These are phyloP conservation scores for Promerops cafer DNA, from an alignment of 2,113 vertebrate species.

Conservation along the genomic window DNA sequence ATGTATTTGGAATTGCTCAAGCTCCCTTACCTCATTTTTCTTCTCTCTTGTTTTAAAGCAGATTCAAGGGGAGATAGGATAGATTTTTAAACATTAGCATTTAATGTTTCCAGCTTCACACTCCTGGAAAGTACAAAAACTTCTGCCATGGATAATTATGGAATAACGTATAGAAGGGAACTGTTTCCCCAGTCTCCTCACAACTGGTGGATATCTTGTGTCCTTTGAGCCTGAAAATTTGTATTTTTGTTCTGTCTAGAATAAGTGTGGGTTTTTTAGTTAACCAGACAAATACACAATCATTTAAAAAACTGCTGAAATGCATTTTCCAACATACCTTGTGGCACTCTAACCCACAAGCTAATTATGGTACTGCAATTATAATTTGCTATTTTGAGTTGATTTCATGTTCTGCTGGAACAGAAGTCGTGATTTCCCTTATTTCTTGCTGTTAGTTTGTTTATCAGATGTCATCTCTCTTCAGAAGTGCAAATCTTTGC, in stretches of 20 bases:
- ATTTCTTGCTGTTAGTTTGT: background rate
- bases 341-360: background rate
- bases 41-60: background rate
- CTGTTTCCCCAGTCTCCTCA: background rate
- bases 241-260: background rate
- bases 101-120: background rate
- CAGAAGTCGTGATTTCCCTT: background rate
- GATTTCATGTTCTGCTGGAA: background rate
- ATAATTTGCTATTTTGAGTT: background rate
- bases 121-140: background rate
- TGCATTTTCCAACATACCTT: background rate
- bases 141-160: background rate
- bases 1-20: background rate
- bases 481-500: background rate
- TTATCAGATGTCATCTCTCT: slow-evolving; percentile 3
- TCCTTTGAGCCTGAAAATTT: background rate
- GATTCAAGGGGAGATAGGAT: background rate
- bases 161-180: background rate
- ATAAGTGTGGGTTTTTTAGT: slow-evolving; percentile 4
- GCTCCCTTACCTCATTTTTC: background rate
- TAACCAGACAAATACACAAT: background rate
- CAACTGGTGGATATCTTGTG: background rate
- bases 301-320: slow-evolving; percentile 33
- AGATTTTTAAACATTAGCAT: background rate
- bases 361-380: slow-evolving; percentile 25